Evolutionary conservation across 2,797 vertebrate species (phyloP), one percentile per base, ranked within the genome.

Genomic region (Periophthalmus magnuspinnatus): DNA sequence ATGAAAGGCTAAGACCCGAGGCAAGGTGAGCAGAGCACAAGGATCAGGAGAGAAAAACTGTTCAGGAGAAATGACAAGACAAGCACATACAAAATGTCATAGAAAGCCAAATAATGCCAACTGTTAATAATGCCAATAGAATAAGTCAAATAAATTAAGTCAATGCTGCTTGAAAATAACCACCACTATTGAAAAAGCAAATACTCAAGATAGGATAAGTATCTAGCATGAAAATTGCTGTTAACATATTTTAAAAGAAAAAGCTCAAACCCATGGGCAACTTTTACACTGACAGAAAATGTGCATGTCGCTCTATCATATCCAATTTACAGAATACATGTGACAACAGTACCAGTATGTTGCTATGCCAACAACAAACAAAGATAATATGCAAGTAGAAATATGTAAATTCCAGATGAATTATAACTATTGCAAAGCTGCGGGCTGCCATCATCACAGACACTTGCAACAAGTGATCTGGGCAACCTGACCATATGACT

Each of bases 401-500:
- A 63, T 74, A 33, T 28, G 16, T 58, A 3, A 58, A 33, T 32
- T 8, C 9, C 3, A 54, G 47, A 45, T 2, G n/a, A 48, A 6
- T 69, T 55, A 65, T 57, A 70, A 80, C 68, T 48, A 36, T 21
- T 22, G 28, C 34, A 62, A 41, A 62, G 21, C 19, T 71, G 55
- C 33, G 54, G 22, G 7, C 61, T 63, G 50, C 13, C 14, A 24
- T 32, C 45, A 57, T 48, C 10, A 13, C 61, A 17, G 16, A 45
- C 54, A 24, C 59, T 54, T 48, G 60, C 8, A 80, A 66, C 21
- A 67, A 34, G 32, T 48, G 28, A 48, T 50, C 17, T 16, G 62
- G 70, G 75, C 66, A 74, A 58, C 24, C 57, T 56, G 61, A 63
- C 68, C 79, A 78, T 65, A 69, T 77, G 81, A 86, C 69, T 81